Evolutionary conservation across 2,888 invertebrate genomes (phyloP), one percentile per base, ranked within the genome.

Genomic region (Villa cingulata): DNA sequence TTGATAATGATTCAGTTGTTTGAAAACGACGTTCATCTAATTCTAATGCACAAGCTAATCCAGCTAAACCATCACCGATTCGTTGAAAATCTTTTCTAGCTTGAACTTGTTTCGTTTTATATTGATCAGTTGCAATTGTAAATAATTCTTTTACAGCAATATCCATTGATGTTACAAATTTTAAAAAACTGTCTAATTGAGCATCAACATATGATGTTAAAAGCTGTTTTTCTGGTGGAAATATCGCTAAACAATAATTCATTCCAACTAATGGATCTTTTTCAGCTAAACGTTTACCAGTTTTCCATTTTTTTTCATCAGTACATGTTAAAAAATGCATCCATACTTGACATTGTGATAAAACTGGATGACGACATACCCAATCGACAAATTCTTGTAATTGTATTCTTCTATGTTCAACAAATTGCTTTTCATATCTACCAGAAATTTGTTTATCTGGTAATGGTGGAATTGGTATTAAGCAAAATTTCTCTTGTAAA

Each of bases 381-480:
- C 94, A 88, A 72, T 95, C 87, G 3, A 97, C 87, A 77, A 97
- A 98, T 59, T 91, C 85, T 67, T 97, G 96, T 40, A 98, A 73
- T 62, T 94, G 92, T 40, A 86, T 85, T 64, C 94, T 80, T 47
- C 98, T 79, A 62, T 92, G 89, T 62, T 95, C 92, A 57, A 98
- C 91, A 59, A 98, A 86, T 60, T 94, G 90, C 58, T 96, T 95
- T 68, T 98, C 97, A 70, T 95, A 97, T 44, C 95, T 77, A 9
- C 95, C 95, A 37, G 95, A 87, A 54, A 98, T 91, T 69, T 96
- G 94, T 71, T 98, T 98, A 64, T 97, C 97, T 14, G 98, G 98
- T 53, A 98, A 69, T 2, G 97, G 96, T 48, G 98, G 97, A 59
- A 97, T 86, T 3, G 95, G 91, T 59, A 97, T 84, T 46, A 95